Percentiles rank a stretch among this genome's conserved stretches.
Evolutionary conservation across 2,113 vertebrate species (phyloP).

Genomic region (Octodon degus): DNA sequence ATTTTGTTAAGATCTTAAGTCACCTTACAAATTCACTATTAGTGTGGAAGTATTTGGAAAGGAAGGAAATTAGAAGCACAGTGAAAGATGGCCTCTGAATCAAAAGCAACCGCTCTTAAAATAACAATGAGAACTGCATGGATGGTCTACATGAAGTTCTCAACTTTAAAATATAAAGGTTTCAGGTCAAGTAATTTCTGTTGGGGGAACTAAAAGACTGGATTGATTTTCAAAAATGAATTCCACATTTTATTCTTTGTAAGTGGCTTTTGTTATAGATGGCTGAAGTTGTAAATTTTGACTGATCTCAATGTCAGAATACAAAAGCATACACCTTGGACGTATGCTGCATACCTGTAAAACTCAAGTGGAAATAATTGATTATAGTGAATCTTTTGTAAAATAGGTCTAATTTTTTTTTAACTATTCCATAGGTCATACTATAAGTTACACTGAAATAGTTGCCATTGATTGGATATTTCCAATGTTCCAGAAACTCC

Average conservation of each 20-base stretch:
- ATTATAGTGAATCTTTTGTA: background rate
- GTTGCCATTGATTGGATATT: background rate
- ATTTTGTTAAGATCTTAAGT: background rate
- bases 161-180: background rate
- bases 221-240: background rate
- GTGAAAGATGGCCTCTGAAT: background rate
- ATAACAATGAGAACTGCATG: background rate
- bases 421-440: background rate
- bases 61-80: background rate
- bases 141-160: background rate
- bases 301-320: background rate
- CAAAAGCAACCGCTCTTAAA: background rate
- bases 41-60: background rate
- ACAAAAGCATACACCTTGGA: background rate
- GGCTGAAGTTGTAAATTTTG: background rate
- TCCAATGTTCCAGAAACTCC: background rate
- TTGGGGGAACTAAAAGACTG: background rate
- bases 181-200: constrained; percentile 2
- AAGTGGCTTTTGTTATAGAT: background rate
- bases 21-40: background rate
- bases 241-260: background rate
- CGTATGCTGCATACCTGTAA: background rate
- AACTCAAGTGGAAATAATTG: background rate
- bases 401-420: background rate
- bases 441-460: background rate